Conservation (phyloP, 1,140 invertebrate genomes). For the Tetragnatha versicolor region DNA sequence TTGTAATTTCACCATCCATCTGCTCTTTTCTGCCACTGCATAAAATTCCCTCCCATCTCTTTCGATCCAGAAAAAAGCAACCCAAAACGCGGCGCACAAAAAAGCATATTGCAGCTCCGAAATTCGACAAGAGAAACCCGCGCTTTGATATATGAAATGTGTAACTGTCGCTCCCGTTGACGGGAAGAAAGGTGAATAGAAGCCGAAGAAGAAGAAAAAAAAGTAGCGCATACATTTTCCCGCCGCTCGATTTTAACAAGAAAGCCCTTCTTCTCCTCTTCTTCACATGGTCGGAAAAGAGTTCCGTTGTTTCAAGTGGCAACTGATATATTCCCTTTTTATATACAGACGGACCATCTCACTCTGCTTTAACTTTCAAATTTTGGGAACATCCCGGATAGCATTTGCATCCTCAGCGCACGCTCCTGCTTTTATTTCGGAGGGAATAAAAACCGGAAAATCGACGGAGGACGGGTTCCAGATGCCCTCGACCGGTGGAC, state of each 20-base stretch:
- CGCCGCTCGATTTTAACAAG: conserved; percentile 8
- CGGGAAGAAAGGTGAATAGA: no score
- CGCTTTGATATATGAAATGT: conserved; percentile 44
- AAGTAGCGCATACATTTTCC: not conserved
- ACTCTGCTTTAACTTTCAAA: conserved; percentile 45
- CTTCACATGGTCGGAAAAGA: conserved; percentile 17
- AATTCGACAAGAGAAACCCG: not conserved
- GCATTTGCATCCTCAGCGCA: conserved; percentile 31
- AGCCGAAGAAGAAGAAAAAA: not conserved
- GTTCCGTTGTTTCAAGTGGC: conserved; percentile 23
- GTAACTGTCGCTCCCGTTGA: conserved; percentile 27
- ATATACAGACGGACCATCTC: conserved; percentile 1
- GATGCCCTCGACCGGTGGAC: conserved; percentile 10
- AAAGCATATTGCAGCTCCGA: conserved; percentile 9
- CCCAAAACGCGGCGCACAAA: not conserved
- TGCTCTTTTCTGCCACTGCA: no score
- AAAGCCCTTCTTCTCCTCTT: not conserved
- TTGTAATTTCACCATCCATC: no score
- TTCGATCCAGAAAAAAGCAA: not conserved
- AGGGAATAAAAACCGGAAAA: conserved; percentile 6
- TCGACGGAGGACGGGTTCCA: conserved; percentile 2
- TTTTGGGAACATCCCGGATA: conserved; percentile 30
- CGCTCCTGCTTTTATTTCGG: not conserved
- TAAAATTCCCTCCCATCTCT: not conserved
- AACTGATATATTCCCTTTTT: conserved; percentile 28